Evolutionary conservation across 2,888 invertebrate species (phyloP).

Genomic region (Megaustenia siamemsis): DNA sequence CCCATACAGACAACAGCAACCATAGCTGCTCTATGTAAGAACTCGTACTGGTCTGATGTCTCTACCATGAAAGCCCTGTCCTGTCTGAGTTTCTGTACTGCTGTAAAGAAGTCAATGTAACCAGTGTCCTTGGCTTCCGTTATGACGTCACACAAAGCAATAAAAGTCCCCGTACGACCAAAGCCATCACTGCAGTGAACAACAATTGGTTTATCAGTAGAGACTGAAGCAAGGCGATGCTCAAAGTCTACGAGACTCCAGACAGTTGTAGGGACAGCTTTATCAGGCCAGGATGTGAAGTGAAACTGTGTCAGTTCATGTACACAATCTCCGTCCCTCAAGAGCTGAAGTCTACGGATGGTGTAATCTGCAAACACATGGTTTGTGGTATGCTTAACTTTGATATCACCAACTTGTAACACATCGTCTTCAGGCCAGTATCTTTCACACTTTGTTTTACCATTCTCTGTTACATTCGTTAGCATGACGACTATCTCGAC

Average conservation of each 20-base stretch:
- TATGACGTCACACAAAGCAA: neutral
- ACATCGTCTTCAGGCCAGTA: neutral
- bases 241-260: constrained; percentile 35
- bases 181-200: constrained; percentile 54
- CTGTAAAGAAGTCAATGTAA: neutral
- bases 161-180: constrained; percentile 20
- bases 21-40: constrained; percentile 22
- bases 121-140: neutral
- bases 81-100: constrained; percentile 3
- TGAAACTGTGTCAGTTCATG: constrained; percentile 54
- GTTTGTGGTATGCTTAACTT: neutral
- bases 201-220: constrained; percentile 24
- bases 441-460: too few relatives aligned
- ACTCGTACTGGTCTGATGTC: constrained; percentile 10
- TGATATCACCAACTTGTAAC: neutral
- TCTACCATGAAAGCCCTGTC: neutral
- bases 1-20: neutral
- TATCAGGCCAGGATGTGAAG: constrained; percentile 57
- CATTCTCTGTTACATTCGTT: too few relatives aligned
- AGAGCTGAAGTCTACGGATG: neutral
- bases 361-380: constrained; percentile 1
- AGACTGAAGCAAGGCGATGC: constrained; percentile 33
- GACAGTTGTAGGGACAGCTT: constrained; percentile 44
- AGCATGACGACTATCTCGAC: too few relatives aligned
- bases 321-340: too few relatives aligned